Conservation (phyloP, 2,888 invertebrate genomes). For the Leptarthrus brevirostris region DNA sequence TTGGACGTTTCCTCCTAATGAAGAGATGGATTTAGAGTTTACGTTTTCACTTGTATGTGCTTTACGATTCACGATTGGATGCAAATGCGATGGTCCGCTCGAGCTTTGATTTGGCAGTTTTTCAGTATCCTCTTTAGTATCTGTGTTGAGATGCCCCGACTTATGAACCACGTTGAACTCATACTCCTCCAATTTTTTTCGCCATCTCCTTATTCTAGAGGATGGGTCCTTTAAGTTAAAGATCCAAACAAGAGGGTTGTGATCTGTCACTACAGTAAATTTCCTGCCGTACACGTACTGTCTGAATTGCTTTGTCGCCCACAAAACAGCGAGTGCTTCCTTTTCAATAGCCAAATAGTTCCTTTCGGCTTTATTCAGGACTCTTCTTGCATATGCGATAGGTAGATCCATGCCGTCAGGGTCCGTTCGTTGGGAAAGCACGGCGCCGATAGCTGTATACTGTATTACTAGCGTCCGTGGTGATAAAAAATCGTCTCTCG, state of each 20-base stretch:
- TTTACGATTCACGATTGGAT: too few species aligned
- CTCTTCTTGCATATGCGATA: conserved; percentile 58
- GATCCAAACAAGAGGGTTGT: conserved; percentile 58
- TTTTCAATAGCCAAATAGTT: conserved; percentile 57
- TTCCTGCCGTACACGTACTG: conserved; percentile 57
- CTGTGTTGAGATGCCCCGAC: conserved; percentile 53
- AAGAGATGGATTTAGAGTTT: too few species aligned
- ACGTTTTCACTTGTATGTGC: too few species aligned
- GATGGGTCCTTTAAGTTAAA: conserved; percentile 56
- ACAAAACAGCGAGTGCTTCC: conserved; percentile 57
- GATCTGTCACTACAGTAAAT: conserved; percentile 58
- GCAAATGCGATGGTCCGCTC: too few species aligned
- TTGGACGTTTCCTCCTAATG: too few species aligned
- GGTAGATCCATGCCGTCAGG: conserved; percentile 54
- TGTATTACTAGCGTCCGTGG: conserved; percentile 58
- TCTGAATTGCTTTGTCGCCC: conserved; percentile 55
- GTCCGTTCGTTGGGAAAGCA: conserved; percentile 55
- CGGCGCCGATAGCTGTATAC: conserved; percentile 57
- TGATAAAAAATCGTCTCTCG: conserved; percentile 56
- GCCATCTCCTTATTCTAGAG: conserved; percentile 57
- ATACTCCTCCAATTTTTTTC: conserved; percentile 58
- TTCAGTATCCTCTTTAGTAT: conserved; percentile 50
- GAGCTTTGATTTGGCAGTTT: too few species aligned
- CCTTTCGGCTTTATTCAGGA: conserved; percentile 54
- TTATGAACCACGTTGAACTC: conserved; percentile 57